Evolutionary conservation across 2,797 vertebrate species (phyloP).

Genomic region (Dendrocincla fuliginosa): DNA sequence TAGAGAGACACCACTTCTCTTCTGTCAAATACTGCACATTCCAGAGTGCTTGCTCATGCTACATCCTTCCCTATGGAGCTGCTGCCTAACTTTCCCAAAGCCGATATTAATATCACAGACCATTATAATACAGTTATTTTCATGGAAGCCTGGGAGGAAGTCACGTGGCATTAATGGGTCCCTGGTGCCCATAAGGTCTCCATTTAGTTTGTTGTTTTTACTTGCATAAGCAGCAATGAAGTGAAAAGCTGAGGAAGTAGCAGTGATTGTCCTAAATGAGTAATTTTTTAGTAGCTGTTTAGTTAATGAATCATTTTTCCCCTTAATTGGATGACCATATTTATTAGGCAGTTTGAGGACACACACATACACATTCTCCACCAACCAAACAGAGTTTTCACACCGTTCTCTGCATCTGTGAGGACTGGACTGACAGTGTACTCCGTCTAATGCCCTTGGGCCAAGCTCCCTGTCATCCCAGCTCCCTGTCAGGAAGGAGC

Average conservation of each 20-base stretch:
- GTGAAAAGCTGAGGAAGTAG: conserved; percentile 95
- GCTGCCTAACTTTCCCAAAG: conserved; percentile 93
- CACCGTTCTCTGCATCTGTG: background rate
- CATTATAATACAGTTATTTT: conserved; percentile 99
- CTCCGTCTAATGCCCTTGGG: background rate
- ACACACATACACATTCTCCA: background rate
- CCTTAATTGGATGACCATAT: conserved; percentile 80
- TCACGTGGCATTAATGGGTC: conserved; percentile 97
- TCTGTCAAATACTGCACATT: conserved; percentile 87
- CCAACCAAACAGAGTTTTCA: background rate
- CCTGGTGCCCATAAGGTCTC: conserved; percentile 84
- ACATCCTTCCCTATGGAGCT: conserved; percentile 86
- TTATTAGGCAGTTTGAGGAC: conserved; percentile 63
- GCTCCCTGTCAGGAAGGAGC: background rate
- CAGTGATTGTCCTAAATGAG: conserved; percentile 83
- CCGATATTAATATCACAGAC: conserved; percentile 98
- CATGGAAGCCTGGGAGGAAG: conserved; percentile 96
- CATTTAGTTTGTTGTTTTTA: conserved; percentile 95
- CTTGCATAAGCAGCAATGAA: conserved; percentile 92
- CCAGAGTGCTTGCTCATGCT: conserved; percentile 87
- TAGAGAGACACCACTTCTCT: conserved; percentile 67
- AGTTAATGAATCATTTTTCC: conserved; percentile 86
- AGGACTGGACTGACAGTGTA: background rate
- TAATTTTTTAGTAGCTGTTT: conserved; percentile 82
- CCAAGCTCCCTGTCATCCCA: background rate